phyloP scores from a whole-genome alignment of 2,888 invertebrate genomes.

The Teleogryllus oceanicus region DNA sequence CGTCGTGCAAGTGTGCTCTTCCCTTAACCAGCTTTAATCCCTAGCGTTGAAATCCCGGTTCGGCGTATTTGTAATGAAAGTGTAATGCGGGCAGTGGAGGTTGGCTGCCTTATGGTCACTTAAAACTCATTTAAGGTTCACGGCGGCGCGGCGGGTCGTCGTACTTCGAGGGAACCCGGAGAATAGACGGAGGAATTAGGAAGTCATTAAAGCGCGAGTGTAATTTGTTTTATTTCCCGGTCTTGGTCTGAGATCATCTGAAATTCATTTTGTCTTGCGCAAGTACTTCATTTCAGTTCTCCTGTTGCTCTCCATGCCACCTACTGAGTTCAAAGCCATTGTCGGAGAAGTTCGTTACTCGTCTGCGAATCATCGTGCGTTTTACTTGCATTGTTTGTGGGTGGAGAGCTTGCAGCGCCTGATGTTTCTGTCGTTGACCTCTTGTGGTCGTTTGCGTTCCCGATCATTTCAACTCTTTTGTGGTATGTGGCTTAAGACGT shows the following conservation, averaged over 20 bases:
- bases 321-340: no score
- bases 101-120: background rate
- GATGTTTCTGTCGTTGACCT: no score
- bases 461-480: no score
- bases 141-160: background rate
- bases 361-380: background rate
- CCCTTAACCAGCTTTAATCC: background rate
- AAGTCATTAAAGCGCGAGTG: background rate
- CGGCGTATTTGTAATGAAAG: conserved; percentile 1
- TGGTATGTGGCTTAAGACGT: no score
- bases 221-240: background rate
- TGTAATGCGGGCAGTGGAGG: background rate
- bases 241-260: background rate
- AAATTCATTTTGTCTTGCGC: conserved; percentile 18
- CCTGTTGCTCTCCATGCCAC: background rate
- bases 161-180: background rate
- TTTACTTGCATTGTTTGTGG: background rate
- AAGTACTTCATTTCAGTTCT: background rate
- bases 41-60: background rate
- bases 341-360: background rate
- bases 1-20: no score
- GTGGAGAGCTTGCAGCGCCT: no score
- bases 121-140: background rate
- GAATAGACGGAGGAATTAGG: background rate
- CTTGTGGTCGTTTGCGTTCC: no score